Evolutionary conservation across 2,888 invertebrate species (phyloP).

Genomic region (Pollenia amentaria): DNA sequence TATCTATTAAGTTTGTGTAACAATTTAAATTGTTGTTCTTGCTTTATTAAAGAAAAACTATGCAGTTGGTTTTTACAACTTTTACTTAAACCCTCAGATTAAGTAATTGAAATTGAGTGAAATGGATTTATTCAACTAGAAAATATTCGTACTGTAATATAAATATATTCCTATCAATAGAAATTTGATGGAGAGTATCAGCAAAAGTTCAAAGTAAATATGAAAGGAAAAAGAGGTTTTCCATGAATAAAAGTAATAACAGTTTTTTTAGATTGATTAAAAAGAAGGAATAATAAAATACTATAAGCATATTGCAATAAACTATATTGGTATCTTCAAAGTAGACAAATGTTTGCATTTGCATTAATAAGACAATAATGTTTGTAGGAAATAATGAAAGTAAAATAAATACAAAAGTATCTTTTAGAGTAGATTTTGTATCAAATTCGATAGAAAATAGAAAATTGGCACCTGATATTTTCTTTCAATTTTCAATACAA

Average conservation of each 20-base stretch:
- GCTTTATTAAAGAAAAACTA: not conserved
- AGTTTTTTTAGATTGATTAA: constrained; percentile 1
- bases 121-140: not conserved
- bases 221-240: not conserved
- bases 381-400: not conserved
- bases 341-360: constrained; percentile 4
- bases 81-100: not conserved
- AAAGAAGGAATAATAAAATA: not conserved
- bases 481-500: constrained; percentile 22
- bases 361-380: not conserved
- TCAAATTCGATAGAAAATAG: not conserved
- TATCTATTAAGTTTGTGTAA: too few relatives aligned
- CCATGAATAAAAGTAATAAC: not conserved
- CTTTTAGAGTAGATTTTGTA: not conserved
- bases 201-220: not conserved
- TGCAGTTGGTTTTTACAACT: not conserved
- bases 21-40: too few relatives aligned
- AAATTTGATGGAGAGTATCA: not conserved
- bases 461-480: constrained; percentile 26
- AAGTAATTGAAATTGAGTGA: not conserved
- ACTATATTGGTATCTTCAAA: not conserved
- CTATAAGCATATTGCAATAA: not conserved
- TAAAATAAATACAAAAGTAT: not conserved
- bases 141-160: not conserved
- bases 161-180: not conserved